Base-by-base conservation (phyloP, 2,888 invertebrate species). In the Diloba caeruleocephala region DNA sequence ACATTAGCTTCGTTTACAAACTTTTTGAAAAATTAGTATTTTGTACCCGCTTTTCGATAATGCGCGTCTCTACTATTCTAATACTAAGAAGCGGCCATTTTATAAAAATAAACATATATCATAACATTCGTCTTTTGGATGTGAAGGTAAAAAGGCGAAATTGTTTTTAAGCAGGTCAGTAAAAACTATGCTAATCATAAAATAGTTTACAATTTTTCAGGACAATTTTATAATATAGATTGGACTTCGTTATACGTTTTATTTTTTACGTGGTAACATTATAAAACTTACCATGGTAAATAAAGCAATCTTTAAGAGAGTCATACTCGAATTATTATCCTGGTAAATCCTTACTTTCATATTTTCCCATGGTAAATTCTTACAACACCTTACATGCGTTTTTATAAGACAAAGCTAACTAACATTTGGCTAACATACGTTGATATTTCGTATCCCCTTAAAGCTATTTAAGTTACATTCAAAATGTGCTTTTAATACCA, bases 21-120 rank as follows among this genome's bases (percentile, higher is more conserved):
- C 64, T 45, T 61, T 60, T 62, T 57, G 59, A 58, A 65, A 68
- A 66, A 52, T 50, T 56, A n/a, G 44, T 70, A 38, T 52, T 60
- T 58, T 39, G 26, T 75, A 74, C 71, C 71, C 63, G 68, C 74
- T 52, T 59, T 80, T 85, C 75, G 80, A 85, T 87, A 85, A 82
- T 87, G 87, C 88, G 72, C 72, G 74, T 71, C 72, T 71, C 72
- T 45, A 57, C 50, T 57, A 64, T 17, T 33, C 54, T 41, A 69
- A 17, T 49, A 57, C 14, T 21, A 58, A 54, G 43, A 71, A 73
- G 63, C 62, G 61, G 59, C 42, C 49, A 21, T 55, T 49, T 60
- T 42, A 52, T 67, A 75, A 73, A 78, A 78, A 78, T 76, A 78
- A 68, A 56, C 71, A 63, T 60, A 64, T 58, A 28, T 26, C 29